Conservation (phyloP, 2,888 invertebrate species). For the Biston betularia region DNA sequence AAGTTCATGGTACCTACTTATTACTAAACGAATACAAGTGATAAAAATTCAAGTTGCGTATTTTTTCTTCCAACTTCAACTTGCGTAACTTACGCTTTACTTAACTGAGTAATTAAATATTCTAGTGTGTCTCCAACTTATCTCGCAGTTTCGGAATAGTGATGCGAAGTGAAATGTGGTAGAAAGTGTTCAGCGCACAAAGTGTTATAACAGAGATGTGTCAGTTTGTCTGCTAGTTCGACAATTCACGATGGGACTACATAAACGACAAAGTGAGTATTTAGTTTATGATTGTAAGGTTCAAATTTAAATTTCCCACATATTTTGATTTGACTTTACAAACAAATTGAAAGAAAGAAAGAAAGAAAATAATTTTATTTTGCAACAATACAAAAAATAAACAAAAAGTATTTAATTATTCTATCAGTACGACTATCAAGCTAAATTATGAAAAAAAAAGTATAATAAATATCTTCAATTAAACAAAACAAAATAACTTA, state of each 20-base stretch:
- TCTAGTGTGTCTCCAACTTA: constrained; percentile 25
- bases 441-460: too few relatives aligned
- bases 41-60: constrained; percentile 25
- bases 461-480: too few relatives aligned
- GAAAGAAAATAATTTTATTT: too few relatives aligned
- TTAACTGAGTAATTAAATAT: constrained; percentile 19
- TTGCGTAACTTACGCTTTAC: constrained; percentile 26
- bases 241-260: constrained; percentile 69
- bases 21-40: background rate
- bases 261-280: constrained; percentile 78
- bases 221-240: constrained; percentile 49
- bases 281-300: constrained; percentile 7
- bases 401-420: too few relatives aligned
- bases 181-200: constrained; percentile 54
- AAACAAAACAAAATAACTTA: too few relatives aligned
- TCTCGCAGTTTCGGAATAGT: constrained; percentile 45
- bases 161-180: constrained; percentile 64
- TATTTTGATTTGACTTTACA: background rate
- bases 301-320: background rate
- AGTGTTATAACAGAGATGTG: constrained; percentile 49
- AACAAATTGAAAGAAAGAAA: too few relatives aligned
- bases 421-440: too few relatives aligned
- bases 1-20: too few relatives aligned
- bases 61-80: constrained; percentile 32
- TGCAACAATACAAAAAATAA: too few relatives aligned